Conservation (phyloP, 2,797 vertebrate genomes). For the Pangasius mekongensis region DNA sequence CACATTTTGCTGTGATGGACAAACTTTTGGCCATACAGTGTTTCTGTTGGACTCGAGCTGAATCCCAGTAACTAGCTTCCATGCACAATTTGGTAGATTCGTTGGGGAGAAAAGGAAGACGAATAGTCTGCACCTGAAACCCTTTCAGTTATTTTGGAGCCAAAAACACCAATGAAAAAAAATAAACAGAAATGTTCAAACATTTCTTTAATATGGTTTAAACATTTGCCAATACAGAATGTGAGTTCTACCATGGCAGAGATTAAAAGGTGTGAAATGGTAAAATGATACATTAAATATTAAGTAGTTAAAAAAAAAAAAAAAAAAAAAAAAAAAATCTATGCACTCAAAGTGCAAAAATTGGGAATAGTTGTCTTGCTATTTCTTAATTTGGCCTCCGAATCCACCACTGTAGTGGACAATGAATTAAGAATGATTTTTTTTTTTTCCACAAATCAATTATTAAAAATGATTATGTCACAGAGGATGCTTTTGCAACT, state of each 20-base stretch:
- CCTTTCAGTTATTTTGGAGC: conserved; percentile 5
- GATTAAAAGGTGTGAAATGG: conserved; percentile 29
- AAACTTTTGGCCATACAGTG: neutral
- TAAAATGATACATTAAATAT: conserved; percentile 56
- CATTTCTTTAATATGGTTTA: conserved; percentile 43
- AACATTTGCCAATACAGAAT: conserved; percentile 45
- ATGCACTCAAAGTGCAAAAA: conserved; percentile 26
- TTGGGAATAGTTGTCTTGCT: conserved; percentile 42
- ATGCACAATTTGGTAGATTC: neutral
- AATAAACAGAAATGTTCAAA: conserved; percentile 25
- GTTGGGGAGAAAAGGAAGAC: neutral
- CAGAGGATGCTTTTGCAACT: conserved; percentile 33
- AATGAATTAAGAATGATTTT: conserved; percentile 14
- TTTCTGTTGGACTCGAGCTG: neutral
- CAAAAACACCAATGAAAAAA: conserved; percentile 23
- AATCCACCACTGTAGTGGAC: conserved; percentile 35
- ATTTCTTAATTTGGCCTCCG: conserved; percentile 31
- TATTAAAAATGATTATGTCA: conserved; percentile 19
- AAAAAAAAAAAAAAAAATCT: conserved; percentile 40
- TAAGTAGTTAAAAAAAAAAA: conserved; percentile 51
- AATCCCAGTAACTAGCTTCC: neutral
- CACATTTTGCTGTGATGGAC: neutral
- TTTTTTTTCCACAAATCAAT: neutral
- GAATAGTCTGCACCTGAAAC: conserved; percentile 1
- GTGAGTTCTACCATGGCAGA: conserved; percentile 29